A percentile compares a stretch with the other conserved stretches of the same genome.
These are phyloP conservation scores for Montipora efflorescens DNA, from an alignment of 64 coral and sea anemone genomes.

Conservation along the genomic window DNA sequence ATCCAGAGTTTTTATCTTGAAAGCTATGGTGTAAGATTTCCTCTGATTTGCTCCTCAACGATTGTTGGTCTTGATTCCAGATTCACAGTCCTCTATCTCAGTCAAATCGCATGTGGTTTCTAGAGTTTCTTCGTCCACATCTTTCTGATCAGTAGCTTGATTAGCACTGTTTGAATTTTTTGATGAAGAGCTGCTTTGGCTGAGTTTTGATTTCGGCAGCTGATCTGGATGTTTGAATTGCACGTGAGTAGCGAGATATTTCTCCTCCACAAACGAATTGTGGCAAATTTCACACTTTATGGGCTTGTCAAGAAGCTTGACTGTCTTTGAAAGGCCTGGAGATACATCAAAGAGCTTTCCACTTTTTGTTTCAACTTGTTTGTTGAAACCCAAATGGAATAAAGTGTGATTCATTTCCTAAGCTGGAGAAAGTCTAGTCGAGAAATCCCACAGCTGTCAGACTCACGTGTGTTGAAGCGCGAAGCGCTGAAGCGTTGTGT, in stretches of 20 bases:
- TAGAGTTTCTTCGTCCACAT: conserved; percentile 65
- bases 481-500: conserved; percentile 56
- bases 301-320: conserved; percentile 57
- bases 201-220: conserved; percentile 71
- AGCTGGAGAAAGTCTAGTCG: conserved; percentile 55
- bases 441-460: conserved; percentile 79
- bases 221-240: conserved; percentile 77
- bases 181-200: conserved; percentile 48
- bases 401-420: conserved; percentile 81
- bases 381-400: conserved; percentile 74
- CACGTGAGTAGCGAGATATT: conserved; percentile 74
- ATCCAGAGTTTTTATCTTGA: conserved; percentile 79
- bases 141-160: conserved; percentile 70
- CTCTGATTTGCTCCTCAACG: conserved; percentile 62
- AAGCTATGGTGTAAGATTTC: conserved; percentile 72
- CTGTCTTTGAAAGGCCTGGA: conserved; percentile 77
- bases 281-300: conserved; percentile 68
- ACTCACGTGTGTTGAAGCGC: conserved; percentile 67
- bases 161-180: conserved; percentile 71
- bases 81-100: conserved; percentile 63
- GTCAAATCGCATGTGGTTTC: conserved; percentile 67
- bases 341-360: conserved; percentile 71
- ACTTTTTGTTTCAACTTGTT: conserved; percentile 75
- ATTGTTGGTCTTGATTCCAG: conserved; percentile 77
- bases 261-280: conserved; percentile 48